Evolutionary conservation across 2,888 invertebrate genomes (phyloP).

Genomic region (Erebia epiphron): DNA sequence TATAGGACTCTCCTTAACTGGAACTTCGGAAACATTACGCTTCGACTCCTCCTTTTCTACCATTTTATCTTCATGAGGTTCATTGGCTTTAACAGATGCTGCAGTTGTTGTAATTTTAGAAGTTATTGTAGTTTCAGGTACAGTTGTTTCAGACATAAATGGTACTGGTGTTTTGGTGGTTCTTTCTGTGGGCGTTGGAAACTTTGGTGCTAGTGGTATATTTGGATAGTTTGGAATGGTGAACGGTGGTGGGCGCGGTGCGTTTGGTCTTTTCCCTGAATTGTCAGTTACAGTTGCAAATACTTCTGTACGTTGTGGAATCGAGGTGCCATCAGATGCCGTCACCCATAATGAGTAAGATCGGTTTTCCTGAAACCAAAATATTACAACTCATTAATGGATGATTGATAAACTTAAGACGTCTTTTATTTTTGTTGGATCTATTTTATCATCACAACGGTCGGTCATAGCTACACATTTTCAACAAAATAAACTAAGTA

Average conservation of each 20-base stretch:
- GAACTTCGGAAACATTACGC: slow-evolving; percentile 48
- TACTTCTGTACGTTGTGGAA: slow-evolving; percentile 71
- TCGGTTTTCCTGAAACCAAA: slow-evolving; percentile 66
- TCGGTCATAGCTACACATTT: too few relatives aligned
- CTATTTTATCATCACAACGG: too few relatives aligned
- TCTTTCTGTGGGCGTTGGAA: slow-evolving; percentile 53
- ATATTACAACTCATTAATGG: neutral
- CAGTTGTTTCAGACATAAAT: slow-evolving; percentile 54
- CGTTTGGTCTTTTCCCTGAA: slow-evolving; percentile 53
- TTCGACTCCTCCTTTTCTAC: slow-evolving; percentile 50
- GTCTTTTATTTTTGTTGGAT: neutral
- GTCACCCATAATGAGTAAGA: slow-evolving; percentile 75
- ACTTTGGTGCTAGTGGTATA: slow-evolving; percentile 49
- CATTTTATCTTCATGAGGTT: slow-evolving; percentile 51
- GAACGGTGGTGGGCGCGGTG: slow-evolving; percentile 61
- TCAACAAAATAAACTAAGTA: too few relatives aligned
- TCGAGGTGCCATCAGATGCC: slow-evolving; percentile 63
- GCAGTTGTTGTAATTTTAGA: slow-evolving; percentile 52
- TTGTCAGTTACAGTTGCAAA: slow-evolving; percentile 67
- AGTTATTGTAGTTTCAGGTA: slow-evolving; percentile 63
- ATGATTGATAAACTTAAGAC: too few relatives aligned
- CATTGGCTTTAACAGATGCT: slow-evolving; percentile 52
- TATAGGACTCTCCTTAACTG: slow-evolving; percentile 65
- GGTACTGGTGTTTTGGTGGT: slow-evolving; percentile 62
- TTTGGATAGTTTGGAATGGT: slow-evolving; percentile 52